phyloP scores from a whole-genome alignment of 2,888 invertebrate genomes.

The Scotopteryx bipunctaria region DNA sequence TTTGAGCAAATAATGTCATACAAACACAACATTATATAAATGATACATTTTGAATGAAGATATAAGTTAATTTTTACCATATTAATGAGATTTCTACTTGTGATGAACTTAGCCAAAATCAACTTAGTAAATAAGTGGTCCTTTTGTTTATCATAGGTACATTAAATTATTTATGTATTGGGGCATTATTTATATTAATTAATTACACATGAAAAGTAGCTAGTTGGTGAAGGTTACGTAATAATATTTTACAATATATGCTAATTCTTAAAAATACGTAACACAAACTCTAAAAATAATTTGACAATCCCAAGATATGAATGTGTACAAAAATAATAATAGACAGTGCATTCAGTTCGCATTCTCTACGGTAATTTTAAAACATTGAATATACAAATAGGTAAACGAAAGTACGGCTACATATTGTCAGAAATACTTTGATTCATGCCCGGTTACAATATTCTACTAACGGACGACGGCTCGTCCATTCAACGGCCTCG shows the following conservation, averaged over 20 bases:
- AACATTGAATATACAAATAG: neutral
- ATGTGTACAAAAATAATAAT: conserved; percentile 8
- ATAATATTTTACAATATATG: conserved; percentile 9
- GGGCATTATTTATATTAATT: conserved; percentile 18
- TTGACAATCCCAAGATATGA: conserved; percentile 13
- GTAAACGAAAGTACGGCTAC: conserved; percentile 8
- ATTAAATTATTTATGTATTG: conserved; percentile 12
- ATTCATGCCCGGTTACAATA: too few relatives aligned
- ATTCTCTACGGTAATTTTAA: neutral
- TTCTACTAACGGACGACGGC: too few relatives aligned
- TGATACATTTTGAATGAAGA: too few relatives aligned
- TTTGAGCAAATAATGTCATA: conserved; percentile 28
- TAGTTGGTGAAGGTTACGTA: neutral
- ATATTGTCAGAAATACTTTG: conserved; percentile 21
- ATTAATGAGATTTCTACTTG: conserved; percentile 10
- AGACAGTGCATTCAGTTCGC: neutral
- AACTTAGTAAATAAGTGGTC: conserved; percentile 25
- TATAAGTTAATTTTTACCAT: too few relatives aligned
- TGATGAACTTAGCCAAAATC: conserved; percentile 8
- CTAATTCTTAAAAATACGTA: neutral
- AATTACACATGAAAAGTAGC: neutral
- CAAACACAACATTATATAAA: conserved; percentile 19
- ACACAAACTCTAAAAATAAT: conserved; percentile 8
- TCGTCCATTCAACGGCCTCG: too few relatives aligned
- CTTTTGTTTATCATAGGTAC: conserved; percentile 9